Evolutionary conservation across 2,113 vertebrate species (phyloP).

Genomic region (Centropus bengalensis): DNA sequence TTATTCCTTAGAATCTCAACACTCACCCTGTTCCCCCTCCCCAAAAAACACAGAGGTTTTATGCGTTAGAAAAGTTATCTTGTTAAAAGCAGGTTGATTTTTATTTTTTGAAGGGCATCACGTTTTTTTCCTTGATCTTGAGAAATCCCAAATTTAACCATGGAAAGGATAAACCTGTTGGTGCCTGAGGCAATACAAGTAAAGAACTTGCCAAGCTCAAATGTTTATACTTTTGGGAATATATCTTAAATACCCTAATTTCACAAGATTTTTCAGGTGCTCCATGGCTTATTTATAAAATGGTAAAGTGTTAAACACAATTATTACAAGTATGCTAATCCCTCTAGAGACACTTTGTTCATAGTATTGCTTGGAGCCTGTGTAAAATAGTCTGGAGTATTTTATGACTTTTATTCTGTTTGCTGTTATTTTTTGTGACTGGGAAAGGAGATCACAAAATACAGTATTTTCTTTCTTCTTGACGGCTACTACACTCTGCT

Average conservation of each 20-base stretch:
- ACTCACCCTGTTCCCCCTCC: too few species aligned
- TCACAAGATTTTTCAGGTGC: conserved; percentile 5
- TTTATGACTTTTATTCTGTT: background rate
- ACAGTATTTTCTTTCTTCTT: background rate
- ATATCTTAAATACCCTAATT: background rate
- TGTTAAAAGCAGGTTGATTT: background rate
- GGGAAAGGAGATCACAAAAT: background rate
- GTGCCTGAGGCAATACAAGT: conserved; percentile 15
- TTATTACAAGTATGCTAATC: conserved; percentile 18
- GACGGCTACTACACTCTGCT: background rate
- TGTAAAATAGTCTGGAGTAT: background rate
- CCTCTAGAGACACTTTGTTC: background rate
- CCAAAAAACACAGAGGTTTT: background rate
- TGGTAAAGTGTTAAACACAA: conserved; percentile 13
- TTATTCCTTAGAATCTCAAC: background rate
- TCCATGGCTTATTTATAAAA: conserved; percentile 42
- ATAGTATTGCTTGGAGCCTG: background rate
- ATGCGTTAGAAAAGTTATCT: background rate
- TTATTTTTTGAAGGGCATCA: background rate
- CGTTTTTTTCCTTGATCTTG: background rate
- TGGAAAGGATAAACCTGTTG: background rate
- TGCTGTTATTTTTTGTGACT: background rate
- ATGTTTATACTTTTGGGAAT: background rate
- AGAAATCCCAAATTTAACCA: background rate
- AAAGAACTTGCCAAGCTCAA: background rate